A percentile compares a stretch with the other conserved stretches of the same genome.
These are phyloP conservation scores for Hemibagrus guttatus DNA, from an alignment of 2,797 vertebrate species.

Conservation along the genomic window DNA sequence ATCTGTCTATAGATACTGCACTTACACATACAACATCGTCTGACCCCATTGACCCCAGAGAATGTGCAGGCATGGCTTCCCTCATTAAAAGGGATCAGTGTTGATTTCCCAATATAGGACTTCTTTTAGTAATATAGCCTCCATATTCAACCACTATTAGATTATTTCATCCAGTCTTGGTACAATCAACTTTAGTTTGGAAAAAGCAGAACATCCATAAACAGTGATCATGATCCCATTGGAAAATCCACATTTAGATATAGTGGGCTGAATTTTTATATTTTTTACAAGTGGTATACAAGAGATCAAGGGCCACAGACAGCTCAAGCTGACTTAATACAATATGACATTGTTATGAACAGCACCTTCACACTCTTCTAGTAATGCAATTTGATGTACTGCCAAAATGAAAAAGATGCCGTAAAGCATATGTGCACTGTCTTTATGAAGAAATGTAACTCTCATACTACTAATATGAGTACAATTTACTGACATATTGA, in stretches of 20 bases:
- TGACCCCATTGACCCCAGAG: slow-evolving; percentile 34
- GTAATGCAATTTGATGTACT: slow-evolving; percentile 59
- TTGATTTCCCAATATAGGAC: slow-evolving; percentile 62
- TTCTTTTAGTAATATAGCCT: slow-evolving; percentile 42
- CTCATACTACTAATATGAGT: not conserved
- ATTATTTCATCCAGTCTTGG: slow-evolving; percentile 48
- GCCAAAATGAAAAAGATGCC: slow-evolving; percentile 45
- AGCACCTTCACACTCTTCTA: slow-evolving; percentile 54
- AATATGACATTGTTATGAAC: slow-evolving; percentile 65
- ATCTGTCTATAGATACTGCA: not conserved
- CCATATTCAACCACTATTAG: slow-evolving; percentile 36
- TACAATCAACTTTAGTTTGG: slow-evolving; percentile 65
- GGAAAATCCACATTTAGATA: slow-evolving; percentile 64
- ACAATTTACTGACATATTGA: not conserved
- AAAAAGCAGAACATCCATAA: slow-evolving; percentile 61
- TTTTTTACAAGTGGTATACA: not conserved
- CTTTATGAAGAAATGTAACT: slow-evolving; percentile 45
- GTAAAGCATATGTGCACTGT: slow-evolving; percentile 15
- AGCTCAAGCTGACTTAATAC: slow-evolving; percentile 61
- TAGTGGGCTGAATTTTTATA: slow-evolving; percentile 57
- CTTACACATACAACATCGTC: slow-evolving; percentile 20
- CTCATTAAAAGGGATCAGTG: slow-evolving; percentile 50
- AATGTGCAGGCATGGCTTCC: slow-evolving; percentile 45
- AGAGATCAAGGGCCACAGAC: slow-evolving; percentile 65
- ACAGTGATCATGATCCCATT: slow-evolving; percentile 65